A percentile compares a stretch with the other conserved stretches of the same genome.
phyloP scores from a whole-genome alignment of 2,797 vertebrate species.

The Gambelia wislizenii region DNA sequence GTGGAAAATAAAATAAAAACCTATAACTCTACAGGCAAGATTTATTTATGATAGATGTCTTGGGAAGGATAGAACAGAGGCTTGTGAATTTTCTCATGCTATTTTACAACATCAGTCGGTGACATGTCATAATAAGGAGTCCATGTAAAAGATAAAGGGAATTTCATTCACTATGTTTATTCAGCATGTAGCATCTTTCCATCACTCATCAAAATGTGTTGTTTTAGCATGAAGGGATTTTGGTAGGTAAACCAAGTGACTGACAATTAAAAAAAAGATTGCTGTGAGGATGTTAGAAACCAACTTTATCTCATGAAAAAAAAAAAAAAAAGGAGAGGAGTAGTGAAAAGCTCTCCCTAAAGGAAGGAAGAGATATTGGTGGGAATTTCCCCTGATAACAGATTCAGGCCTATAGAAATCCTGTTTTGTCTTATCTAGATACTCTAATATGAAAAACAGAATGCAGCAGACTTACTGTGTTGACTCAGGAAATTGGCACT shows the following conservation, averaged over 20 bases:
- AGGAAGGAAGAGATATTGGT: slow-evolving; percentile 81
- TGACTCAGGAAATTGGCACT: slow-evolving; percentile 56
- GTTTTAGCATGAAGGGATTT: slow-evolving; percentile 65
- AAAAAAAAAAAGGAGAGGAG: slow-evolving; percentile 48
- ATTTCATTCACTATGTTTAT: slow-evolving; percentile 67
- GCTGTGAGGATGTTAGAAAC: slow-evolving; percentile 62
- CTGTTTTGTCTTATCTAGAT: slow-evolving; percentile 65
- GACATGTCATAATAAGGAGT: slow-evolving; percentile 36
- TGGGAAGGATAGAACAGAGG: slow-evolving; percentile 45
- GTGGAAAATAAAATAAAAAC: neutral
- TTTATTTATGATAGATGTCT: slow-evolving; percentile 49
- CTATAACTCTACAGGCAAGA: neutral
- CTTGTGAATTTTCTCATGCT: slow-evolving; percentile 46
- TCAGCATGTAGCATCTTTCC: slow-evolving; percentile 68
- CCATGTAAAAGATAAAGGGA: neutral
- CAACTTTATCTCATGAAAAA: slow-evolving; percentile 60
- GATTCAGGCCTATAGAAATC: slow-evolving; percentile 71
- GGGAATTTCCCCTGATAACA: slow-evolving; percentile 81
- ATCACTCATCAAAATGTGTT: slow-evolving; percentile 66
- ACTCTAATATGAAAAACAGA: slow-evolving; percentile 55
- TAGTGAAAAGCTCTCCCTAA: slow-evolving; percentile 64
- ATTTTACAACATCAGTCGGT: slow-evolving; percentile 41
- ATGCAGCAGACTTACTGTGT: slow-evolving; percentile 43
- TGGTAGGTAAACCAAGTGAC: slow-evolving; percentile 46
- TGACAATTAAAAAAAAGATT: slow-evolving; percentile 47